Percentiles rank a stretch among this genome's conserved stretches.
Conservation (phyloP, 1,140 invertebrate species). For the Tenebrio molitor region DNA sequence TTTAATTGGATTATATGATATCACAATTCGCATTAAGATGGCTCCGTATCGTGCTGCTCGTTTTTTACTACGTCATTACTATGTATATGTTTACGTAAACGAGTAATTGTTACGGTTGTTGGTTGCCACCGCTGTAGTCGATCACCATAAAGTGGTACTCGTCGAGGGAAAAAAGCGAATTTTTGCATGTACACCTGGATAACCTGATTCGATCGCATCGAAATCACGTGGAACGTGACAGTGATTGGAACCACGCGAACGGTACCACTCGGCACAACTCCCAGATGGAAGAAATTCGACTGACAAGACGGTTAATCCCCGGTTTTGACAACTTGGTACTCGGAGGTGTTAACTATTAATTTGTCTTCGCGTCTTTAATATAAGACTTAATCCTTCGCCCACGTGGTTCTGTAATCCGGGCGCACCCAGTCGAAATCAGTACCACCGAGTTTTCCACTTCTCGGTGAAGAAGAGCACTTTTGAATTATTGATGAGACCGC, state of each 20-base stretch:
- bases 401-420: too few species aligned
- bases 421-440: neutral
- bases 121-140: neutral
- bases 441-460: neutral
- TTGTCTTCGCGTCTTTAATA: slow-evolving; percentile 3
- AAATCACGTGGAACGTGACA: slow-evolving; percentile 5
- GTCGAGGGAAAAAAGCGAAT: neutral
- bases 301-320: too few species aligned
- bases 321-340: too few species aligned
- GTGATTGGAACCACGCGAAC: too few species aligned
- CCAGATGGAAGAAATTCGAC: too few species aligned
- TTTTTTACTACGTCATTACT: neutral
- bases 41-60: neutral
- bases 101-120: slow-evolving; percentile 7
- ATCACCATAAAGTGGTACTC: neutral
- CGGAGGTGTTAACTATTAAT: neutral
- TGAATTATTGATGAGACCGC: too few species aligned
- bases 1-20: slow-evolving; percentile 36
- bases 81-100: slow-evolving; percentile 3
- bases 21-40: neutral
- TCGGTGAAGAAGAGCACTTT: neutral
- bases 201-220: slow-evolving; percentile 12
- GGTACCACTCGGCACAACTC: too few species aligned
- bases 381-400: neutral
- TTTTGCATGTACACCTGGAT: neutral